phyloP scores from a whole-genome alignment of 2,797 vertebrate genomes.

The Phalanger gymnotis region DNA sequence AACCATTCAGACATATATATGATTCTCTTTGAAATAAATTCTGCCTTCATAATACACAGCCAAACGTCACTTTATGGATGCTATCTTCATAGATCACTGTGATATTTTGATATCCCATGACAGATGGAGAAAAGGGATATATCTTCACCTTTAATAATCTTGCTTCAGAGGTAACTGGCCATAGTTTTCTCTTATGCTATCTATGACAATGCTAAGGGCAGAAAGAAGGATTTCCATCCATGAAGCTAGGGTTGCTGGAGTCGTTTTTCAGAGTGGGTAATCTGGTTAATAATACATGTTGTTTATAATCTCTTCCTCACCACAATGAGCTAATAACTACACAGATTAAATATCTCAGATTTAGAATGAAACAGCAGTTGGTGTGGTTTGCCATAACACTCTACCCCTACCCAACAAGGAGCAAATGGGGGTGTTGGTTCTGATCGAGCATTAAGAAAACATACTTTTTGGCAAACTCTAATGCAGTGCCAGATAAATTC shows the following conservation, averaged over 20 bases:
- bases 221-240: neutral
- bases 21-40: too few species aligned
- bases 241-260: slow-evolving; percentile 10
- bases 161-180: neutral
- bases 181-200: slow-evolving; percentile 11
- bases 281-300: neutral
- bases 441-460: neutral
- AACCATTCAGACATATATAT: too few species aligned
- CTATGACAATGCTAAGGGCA: neutral
- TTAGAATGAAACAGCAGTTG: neutral
- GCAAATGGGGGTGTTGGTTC: neutral
- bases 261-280: neutral
- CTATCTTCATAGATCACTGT: slow-evolving; percentile 8
- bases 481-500: neutral
- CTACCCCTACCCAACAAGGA: neutral
- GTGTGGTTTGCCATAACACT: neutral
- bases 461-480: neutral
- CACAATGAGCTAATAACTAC: neutral
- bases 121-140: neutral
- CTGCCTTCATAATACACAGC: too few species aligned
- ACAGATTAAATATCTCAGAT: slow-evolving; percentile 8
- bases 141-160: neutral
- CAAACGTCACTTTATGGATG: too few species aligned
- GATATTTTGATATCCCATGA: neutral
- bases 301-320: neutral